Evolutionary conservation across 92 coral and sea anemone species (phyloP).

Genomic region (Isaurus tuberculatus): DNA sequence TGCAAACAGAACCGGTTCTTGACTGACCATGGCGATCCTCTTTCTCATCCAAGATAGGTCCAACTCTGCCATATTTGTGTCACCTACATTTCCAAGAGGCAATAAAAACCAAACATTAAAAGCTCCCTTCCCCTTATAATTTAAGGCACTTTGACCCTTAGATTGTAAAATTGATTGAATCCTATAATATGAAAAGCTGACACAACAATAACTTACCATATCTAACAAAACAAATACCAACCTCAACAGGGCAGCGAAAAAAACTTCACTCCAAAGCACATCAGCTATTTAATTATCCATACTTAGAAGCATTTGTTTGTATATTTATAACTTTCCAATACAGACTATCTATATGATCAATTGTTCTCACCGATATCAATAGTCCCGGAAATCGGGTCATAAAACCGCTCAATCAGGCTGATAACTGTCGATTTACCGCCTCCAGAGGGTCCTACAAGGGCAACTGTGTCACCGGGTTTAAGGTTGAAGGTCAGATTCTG

Average conservation of each 20-base stretch:
- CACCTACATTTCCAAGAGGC: constrained; percentile 43
- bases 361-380: constrained; percentile 70
- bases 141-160: too few species aligned
- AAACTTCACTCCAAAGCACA: too few species aligned
- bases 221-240: too few species aligned
- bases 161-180: too few species aligned
- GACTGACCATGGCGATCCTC: constrained; percentile 90
- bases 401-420: constrained; percentile 88
- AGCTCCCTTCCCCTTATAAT: too few species aligned
- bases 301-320: too few species aligned
- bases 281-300: too few species aligned
- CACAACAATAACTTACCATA: too few species aligned
- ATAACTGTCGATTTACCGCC: constrained; percentile 98
- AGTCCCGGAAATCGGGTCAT: constrained; percentile 83
- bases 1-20: constrained; percentile 95
- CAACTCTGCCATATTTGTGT: constrained; percentile 60
- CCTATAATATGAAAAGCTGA: too few species aligned
- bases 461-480: constrained; percentile 92
- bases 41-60: constrained; percentile 82
- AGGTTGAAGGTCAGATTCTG: constrained; percentile 82
- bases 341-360: neutral
- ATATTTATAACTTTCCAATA: too few species aligned
- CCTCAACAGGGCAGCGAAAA: too few species aligned
- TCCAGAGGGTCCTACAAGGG: constrained; percentile 97
- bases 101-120: neutral